These are phyloP conservation scores for Halichoerus grypus DNA, from an alignment of 2,113 vertebrate species.

Conservation along the genomic window DNA sequence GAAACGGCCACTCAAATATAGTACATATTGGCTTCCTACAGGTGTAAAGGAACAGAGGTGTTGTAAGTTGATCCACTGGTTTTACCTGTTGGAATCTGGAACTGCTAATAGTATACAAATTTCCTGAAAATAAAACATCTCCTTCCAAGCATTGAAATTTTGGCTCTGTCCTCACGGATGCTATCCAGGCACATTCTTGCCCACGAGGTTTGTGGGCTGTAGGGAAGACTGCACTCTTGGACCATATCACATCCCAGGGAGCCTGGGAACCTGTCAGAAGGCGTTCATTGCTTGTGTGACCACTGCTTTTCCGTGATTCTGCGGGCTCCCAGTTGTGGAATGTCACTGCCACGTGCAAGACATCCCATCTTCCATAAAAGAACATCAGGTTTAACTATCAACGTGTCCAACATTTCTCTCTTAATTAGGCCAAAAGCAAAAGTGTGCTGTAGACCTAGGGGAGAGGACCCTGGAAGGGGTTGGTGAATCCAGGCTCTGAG, in stretches of 20 bases:
- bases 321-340: not conserved
- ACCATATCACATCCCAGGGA: not conserved
- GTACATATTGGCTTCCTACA: not conserved
- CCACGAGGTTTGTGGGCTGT: not conserved
- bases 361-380: not conserved
- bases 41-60: not conserved
- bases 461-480: not conserved
- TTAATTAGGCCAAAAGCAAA: not conserved
- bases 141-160: not conserved
- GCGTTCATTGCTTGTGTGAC: fast-evolving
- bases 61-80: not conserved
- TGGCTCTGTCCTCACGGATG: not conserved
- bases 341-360: not conserved
- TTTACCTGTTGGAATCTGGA: not conserved
- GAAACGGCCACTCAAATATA: fast-evolving
- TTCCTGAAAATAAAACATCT: not conserved
- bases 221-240: not conserved
- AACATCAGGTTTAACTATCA: not conserved
- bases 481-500: not conserved
- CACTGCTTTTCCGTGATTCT: fast-evolving
- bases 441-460: no score
- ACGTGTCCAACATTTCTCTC: not conserved
- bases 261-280: not conserved
- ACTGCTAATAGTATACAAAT: not conserved
- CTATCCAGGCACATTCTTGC: not conserved